Percentiles rank a stretch among this genome's conserved stretches.
Conservation (phyloP, 2,888 invertebrate species). For the Pterobdella sp. region DNA sequence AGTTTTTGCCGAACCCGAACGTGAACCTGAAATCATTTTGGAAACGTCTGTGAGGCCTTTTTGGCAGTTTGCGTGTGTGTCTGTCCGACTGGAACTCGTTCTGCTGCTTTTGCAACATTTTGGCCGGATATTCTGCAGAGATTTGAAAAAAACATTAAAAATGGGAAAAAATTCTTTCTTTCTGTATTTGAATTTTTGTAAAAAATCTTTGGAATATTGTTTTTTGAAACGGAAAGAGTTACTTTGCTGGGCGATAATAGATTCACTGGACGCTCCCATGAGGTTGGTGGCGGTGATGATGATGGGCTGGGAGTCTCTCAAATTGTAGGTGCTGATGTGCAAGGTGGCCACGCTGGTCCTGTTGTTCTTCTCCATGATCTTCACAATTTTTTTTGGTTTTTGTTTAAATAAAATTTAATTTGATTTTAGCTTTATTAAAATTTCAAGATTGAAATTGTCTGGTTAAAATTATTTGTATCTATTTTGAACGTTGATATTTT, state of each 20-base stretch:
- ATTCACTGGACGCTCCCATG: constrained; percentile 1
- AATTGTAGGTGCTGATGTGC: background rate
- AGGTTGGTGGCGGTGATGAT: constrained; percentile 16
- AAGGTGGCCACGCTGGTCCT: too few relatives aligned
- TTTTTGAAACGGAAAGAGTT: background rate
- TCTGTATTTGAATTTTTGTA: background rate
- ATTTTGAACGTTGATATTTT: too few relatives aligned
- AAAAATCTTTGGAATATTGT: background rate
- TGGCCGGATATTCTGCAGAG: background rate
- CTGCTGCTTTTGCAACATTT: background rate
- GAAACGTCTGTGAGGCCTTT: background rate
- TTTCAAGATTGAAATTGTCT: too few relatives aligned
- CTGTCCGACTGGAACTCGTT: background rate
- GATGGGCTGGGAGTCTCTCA: constrained; percentile 5
- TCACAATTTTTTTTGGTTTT: too few relatives aligned
- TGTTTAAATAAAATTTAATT: too few relatives aligned
- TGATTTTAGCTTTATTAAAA: too few relatives aligned
- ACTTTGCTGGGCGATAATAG: constrained; percentile 6
- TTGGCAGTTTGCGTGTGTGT: constrained; percentile 3
- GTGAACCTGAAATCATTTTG: background rate
- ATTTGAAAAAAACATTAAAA: background rate
- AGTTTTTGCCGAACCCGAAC: background rate
- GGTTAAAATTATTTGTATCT: too few relatives aligned
- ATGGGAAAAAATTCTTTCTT: background rate
- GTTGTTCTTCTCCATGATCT: too few relatives aligned